Evolutionary conservation across 2,113 vertebrate species (phyloP).

Genomic region (Caretta caretta): DNA sequence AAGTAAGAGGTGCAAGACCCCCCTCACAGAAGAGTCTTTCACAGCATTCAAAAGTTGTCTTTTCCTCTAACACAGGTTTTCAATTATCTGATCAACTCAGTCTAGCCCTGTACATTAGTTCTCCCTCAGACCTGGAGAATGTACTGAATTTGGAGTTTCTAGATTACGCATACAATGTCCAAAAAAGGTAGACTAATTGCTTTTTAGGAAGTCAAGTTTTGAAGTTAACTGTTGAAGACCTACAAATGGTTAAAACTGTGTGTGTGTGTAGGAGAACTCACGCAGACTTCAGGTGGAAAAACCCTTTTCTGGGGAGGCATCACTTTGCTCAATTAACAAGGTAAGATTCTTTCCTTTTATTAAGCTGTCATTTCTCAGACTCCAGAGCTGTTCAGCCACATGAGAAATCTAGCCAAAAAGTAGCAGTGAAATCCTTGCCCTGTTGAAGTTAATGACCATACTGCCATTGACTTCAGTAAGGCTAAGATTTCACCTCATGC

Average conservation of each 20-base stretch:
- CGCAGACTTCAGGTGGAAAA: not conserved
- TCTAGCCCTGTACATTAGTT: not conserved
- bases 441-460: not conserved
- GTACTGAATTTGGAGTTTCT: not conserved
- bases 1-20: fast-evolving
- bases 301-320: not conserved
- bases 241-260: not conserved
- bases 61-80: not conserved
- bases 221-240: fast-evolving
- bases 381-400: not conserved
- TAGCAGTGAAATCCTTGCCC: not conserved
- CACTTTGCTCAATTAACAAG: not conserved
- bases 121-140: not conserved
- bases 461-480: not conserved
- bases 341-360: not conserved
- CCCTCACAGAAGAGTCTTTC: not conserved
- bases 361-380: not conserved
- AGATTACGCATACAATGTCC: not conserved
- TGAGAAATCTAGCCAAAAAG: not conserved
- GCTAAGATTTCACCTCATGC: not conserved
- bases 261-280: not conserved
- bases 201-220: not conserved
- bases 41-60: not conserved
- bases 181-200: not conserved
- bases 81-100: not conserved